Evolutionary conservation across 2,113 vertebrate species (phyloP).

Genomic region (Tachuris rubrigastra): DNA sequence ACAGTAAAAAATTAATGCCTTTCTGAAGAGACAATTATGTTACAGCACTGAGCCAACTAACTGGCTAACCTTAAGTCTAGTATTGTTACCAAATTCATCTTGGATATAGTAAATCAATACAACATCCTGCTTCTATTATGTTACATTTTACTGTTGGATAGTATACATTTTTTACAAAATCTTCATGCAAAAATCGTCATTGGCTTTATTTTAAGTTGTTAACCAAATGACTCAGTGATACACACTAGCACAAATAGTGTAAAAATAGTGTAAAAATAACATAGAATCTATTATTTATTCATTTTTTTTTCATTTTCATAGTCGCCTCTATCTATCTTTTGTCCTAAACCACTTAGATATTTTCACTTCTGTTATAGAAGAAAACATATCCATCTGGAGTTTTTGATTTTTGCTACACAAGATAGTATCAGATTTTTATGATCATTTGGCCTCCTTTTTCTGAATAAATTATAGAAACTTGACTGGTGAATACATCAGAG

Average conservation of each 20-base stretch:
- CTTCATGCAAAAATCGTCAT: rapidly evolving
- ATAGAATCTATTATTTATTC: neutral
- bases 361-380: neutral
- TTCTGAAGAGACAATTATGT: neutral
- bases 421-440: neutral
- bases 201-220: neutral
- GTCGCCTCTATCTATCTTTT: neutral
- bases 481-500: neutral
- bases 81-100: neutral
- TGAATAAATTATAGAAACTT: neutral
- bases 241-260: neutral
- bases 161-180: neutral
- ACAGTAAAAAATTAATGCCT: neutral
- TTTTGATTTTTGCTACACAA: neutral
- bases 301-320: neutral
- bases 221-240: neutral
- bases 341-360: neutral
- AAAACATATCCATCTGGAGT: neutral
- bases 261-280: neutral
- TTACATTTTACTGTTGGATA: neutral
- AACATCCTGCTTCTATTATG: neutral
- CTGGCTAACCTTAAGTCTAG: neutral
- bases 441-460: neutral
- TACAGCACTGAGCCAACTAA: neutral
- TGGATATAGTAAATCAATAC: neutral